Evolutionary conservation across 2,113 vertebrate species (phyloP), one percentile per base, ranked within the genome.

Genomic region (Gallinago undulata): DNA sequence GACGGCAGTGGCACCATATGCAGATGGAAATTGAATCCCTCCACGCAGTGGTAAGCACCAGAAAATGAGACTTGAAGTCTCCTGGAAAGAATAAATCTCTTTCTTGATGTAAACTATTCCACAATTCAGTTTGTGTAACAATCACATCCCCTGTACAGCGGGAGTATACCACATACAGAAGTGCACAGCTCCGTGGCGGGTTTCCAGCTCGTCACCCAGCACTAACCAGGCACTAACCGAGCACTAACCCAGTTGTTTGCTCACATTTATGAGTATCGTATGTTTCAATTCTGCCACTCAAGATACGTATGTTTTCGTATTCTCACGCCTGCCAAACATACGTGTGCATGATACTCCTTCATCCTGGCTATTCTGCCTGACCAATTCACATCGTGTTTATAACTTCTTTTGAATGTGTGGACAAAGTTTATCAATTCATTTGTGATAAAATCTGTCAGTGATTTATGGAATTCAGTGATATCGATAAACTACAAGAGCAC

Each of bases 21-120:
- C 99, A 99, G 97, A 98, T 98, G 8, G 99, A 99, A 98, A 99
- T 99, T 0, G 99, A 99, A 84, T 99, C 99, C 43, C 98, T 99
- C 43, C 99, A 99, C 5, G 99, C 99, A 18, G 93, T 99, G 98
- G 99, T 99, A 94, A 98, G 98, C 72, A 60, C 2, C 53, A 31
- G 7, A 27, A 55, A 59, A 73, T 2, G 1, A 62, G 69, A 83
- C 27, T 22, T 10, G 15, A 53, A 75, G 66, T 76, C 31, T 55
- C 31, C 28, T 2, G 0, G 53, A 14, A 19, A 74, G 72, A 57
- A 55, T 0, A 39, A 25, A 22, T 8, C 6, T 22, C 39, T 21
- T 70, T 43, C 18, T 63, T 55, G 60, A 30, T 41, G 10, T 41
- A 60, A 82, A 62, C 19, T 50, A 21, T 28, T 23, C 28, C 59